These are phyloP conservation scores for Ceramica pisi DNA, from an alignment of 2,888 invertebrate genomes.

Conservation along the genomic window DNA sequence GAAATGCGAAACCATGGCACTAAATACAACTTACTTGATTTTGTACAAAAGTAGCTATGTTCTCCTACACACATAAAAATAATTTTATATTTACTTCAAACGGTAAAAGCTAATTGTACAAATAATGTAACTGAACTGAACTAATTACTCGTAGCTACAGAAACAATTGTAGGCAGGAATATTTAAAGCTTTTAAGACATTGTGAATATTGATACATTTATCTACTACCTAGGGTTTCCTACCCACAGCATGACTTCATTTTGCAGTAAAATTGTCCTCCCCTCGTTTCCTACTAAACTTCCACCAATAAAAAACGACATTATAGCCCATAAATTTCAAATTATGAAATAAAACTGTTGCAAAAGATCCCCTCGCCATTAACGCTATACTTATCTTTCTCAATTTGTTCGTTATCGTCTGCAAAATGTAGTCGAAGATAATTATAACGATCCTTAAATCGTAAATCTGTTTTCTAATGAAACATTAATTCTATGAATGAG, in stretches of 20 bases:
- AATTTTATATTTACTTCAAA: conserved; percentile 3
- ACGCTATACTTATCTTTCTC: not conserved
- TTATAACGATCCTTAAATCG: conserved; percentile 5
- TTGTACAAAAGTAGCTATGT: conserved; percentile 23
- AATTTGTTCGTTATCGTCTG: conserved; percentile 24
- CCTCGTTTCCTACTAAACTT: not conserved
- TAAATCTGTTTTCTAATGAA: conserved; percentile 28
- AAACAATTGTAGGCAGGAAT: conserved; percentile 45
- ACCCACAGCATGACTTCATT: conserved; percentile 37
- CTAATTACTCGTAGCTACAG: conserved; percentile 2
- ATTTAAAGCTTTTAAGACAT: conserved; percentile 66
- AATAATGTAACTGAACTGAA: conserved; percentile 18
- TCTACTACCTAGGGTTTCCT: conserved; percentile 30
- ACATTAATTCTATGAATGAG: conserved; percentile 29
- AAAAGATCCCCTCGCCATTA: conserved; percentile 16
- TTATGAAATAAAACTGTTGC: conserved; percentile 16
- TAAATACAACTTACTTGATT: conserved; percentile 26
- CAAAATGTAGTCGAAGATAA: conserved; percentile 39
- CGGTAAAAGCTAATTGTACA: conserved; percentile 11
- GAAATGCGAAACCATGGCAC: conserved; percentile 60
- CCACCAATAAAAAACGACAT: conserved; percentile 5
- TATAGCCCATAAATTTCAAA: conserved; percentile 18
- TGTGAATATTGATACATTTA: conserved; percentile 52
- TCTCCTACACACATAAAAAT: conserved; percentile 19
- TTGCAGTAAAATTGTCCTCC: conserved; percentile 37